Percentiles rank a stretch among this genome's conserved stretches.
These are phyloP conservation scores for Drosophila varians DNA, from an alignment of 1,140 invertebrate genomes.

Conservation along the genomic window DNA sequence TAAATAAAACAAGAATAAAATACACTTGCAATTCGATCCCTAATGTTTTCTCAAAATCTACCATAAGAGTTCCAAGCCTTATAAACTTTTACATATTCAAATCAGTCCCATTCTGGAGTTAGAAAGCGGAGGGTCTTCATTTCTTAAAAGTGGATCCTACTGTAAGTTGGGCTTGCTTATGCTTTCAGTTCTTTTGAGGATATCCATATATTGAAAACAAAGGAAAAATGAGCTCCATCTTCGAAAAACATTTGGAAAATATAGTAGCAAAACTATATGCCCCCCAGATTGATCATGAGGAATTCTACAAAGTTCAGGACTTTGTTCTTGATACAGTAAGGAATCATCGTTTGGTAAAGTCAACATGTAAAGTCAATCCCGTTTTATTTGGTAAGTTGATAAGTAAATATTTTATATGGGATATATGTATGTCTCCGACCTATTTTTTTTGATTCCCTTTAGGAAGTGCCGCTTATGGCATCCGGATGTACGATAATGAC, in stretches of 20 bases:
- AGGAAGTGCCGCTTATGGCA: slow-evolving; percentile 46
- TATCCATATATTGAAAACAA: background rate
- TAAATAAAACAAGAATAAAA: too few relatives aligned
- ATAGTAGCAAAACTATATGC: background rate
- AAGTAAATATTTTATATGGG: too few relatives aligned
- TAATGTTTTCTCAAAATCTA: background rate
- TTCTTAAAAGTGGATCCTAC: too few relatives aligned
- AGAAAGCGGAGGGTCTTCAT: background rate
- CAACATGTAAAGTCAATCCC: background rate
- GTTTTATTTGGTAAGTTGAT: slow-evolving; percentile 43
- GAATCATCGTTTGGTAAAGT: background rate
- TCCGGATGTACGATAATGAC: slow-evolving; percentile 27
- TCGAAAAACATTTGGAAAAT: slow-evolving; percentile 28
- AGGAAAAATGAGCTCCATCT: slow-evolving; percentile 18
- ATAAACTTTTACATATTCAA: too few relatives aligned
- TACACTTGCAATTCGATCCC: too few relatives aligned
- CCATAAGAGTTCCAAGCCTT: background rate
- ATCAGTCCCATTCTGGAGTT: background rate
- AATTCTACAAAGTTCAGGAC: slow-evolving; percentile 28
- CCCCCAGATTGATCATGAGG: background rate
- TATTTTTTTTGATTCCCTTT: background rate
- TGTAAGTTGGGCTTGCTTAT: too few relatives aligned
- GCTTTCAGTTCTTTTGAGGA: background rate
- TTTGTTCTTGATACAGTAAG: slow-evolving; percentile 7
- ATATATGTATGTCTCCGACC: too few relatives aligned